A percentile compares a stretch with the other conserved stretches of the same genome.
phyloP scores from a whole-genome alignment of 2,113 vertebrate genomes.

The Bufo bufo region DNA sequence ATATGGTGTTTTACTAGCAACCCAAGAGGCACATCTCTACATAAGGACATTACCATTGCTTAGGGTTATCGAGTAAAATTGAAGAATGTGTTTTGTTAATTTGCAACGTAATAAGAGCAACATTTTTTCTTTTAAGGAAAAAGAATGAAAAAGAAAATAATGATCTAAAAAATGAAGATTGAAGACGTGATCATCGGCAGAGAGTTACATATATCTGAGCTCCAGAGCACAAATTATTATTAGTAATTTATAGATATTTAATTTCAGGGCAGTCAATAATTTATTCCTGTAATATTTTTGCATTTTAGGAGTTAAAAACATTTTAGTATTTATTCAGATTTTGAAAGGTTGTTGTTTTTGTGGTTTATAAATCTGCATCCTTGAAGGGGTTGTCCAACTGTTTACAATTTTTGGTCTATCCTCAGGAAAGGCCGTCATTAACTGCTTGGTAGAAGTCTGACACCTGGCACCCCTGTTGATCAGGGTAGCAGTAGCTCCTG shows the following conservation, averaged over 20 bases:
- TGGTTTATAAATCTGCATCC: background rate
- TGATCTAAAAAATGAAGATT: background rate
- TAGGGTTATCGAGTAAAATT: background rate
- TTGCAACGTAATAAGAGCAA: background rate
- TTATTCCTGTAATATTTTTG: background rate
- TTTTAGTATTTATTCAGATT: background rate
- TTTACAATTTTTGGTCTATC: no score
- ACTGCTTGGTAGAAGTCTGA: no score
- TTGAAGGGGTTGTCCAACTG: no score
- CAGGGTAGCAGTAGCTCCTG: no score
- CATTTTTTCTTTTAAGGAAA: background rate
- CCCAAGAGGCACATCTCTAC: background rate
- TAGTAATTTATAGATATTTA: constrained; percentile 26
- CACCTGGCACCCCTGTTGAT: no score
- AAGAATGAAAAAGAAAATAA: background rate
- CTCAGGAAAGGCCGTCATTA: no score
- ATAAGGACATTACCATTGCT: background rate
- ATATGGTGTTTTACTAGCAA: background rate
- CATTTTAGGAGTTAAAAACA: background rate
- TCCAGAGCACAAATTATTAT: background rate
- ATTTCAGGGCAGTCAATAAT: background rate
- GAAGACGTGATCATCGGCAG: background rate
- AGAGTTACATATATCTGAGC: background rate
- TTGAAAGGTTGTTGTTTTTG: background rate
- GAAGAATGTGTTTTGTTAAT: background rate